phyloP scores from a whole-genome alignment of 1,140 invertebrate species.

The Piezodorus guildinii region DNA sequence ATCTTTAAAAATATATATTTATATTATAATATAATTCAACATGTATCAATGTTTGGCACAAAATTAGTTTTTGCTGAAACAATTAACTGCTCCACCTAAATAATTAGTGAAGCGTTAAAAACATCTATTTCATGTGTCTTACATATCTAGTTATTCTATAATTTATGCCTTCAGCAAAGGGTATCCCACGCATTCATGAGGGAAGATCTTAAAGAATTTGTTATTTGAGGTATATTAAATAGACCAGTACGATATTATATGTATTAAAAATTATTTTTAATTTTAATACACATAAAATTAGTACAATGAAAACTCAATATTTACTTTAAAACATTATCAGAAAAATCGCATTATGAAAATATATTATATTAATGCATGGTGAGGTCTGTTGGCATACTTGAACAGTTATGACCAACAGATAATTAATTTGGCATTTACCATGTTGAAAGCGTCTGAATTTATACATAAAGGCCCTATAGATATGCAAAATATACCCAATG shows the following conservation, averaged over 20 bases:
- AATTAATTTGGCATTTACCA: slow-evolving; percentile 4
- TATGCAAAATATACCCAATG: slow-evolving; percentile 23
- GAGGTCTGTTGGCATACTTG: slow-evolving; percentile 5
- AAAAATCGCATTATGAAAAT: neutral
- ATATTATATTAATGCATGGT: neutral
- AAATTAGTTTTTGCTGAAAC: slow-evolving; percentile 24
- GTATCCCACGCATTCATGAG: slow-evolving; percentile 1
- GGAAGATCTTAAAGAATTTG: slow-evolving; percentile 12
- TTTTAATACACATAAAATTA: too few relatives aligned
- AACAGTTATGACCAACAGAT: neutral
- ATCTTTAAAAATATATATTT: slow-evolving; percentile 19
- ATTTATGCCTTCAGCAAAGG: slow-evolving; percentile 9
- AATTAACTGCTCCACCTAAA: slow-evolving; percentile 22
- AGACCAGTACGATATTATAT: neutral
- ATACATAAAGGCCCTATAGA: slow-evolving; percentile 21
- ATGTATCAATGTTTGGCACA: slow-evolving; percentile 26
- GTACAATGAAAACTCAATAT: too few relatives aligned
- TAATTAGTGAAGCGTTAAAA: slow-evolving; percentile 22
- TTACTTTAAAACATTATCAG: too few relatives aligned
- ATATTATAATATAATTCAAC: slow-evolving; percentile 20
- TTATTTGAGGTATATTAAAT: slow-evolving; percentile 13
- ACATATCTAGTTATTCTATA: neutral
- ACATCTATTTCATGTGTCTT: slow-evolving; percentile 18
- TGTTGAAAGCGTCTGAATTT: slow-evolving; percentile 1
- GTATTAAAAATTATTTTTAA: neutral